Evolutionary conservation across 2,113 vertebrate species (phyloP).

Genomic region (Lipophrys pholis): DNA sequence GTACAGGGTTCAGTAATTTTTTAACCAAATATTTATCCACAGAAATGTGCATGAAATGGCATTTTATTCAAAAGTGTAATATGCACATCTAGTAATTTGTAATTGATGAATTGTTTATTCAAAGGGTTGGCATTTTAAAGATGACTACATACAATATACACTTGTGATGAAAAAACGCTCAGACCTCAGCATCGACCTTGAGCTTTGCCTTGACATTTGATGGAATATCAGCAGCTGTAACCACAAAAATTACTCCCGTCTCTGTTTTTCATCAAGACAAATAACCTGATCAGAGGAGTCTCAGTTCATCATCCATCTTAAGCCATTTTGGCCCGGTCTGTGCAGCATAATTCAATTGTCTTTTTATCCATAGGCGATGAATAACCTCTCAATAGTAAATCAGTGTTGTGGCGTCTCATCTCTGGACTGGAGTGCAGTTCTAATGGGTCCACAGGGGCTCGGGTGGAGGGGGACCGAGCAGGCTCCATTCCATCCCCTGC

Average conservation of each 20-base stretch:
- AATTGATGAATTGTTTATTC: too few species aligned
- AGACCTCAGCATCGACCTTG: conserved; percentile 9
- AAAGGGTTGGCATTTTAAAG: too few species aligned
- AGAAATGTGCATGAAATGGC: too few species aligned
- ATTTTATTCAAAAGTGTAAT: too few species aligned
- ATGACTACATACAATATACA: too few species aligned
- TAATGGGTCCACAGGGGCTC: conserved; percentile 64
- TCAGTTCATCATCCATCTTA: conserved; percentile 42
- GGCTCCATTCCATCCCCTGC: conserved; percentile 64
- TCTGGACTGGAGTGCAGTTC: conserved; percentile 47
- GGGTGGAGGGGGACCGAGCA: conserved; percentile 59
- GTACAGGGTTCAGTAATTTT: too few species aligned
- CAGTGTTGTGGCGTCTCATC: conserved; percentile 63
- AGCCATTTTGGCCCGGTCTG: conserved; percentile 24
- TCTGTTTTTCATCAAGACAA: conserved; percentile 47
- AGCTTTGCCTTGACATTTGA: conserved; percentile 17
- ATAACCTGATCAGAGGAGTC: conserved; percentile 38
- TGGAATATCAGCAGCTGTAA: conserved; percentile 15
- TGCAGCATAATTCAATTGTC: conserved; percentile 74
- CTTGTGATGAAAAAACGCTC: too few species aligned
- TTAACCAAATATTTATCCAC: too few species aligned
- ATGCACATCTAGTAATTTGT: too few species aligned
- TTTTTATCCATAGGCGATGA: conserved; percentile 71
- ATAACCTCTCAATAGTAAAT: conserved; percentile 71
- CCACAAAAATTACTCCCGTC: conserved; percentile 11